Evolutionary conservation across 2,888 invertebrate genomes (phyloP).

Genomic region (Stenurella melanura): DNA sequence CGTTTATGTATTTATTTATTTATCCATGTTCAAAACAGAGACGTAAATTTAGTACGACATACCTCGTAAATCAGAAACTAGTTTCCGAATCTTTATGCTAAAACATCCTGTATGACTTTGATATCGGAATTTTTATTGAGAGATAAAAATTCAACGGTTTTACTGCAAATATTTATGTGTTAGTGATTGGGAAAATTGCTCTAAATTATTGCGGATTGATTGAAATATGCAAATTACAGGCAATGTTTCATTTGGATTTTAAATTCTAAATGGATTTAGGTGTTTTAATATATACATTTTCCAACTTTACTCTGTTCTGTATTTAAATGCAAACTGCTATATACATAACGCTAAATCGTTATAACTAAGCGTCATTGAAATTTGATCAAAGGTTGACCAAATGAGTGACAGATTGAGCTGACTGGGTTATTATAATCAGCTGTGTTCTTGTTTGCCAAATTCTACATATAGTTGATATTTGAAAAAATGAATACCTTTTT

Average conservation of each 20-base stretch:
- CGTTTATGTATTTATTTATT: no score
- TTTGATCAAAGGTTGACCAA: no score
- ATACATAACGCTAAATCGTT: no score
- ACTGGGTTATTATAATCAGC: no score
- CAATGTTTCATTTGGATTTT: background rate
- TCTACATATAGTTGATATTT: no score
- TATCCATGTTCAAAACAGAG: no score
- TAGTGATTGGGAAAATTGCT: background rate
- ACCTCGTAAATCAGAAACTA: background rate
- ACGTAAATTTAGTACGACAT: background rate
- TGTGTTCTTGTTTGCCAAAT: no score
- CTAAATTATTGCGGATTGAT: background rate
- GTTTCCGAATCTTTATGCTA: background rate
- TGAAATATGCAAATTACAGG: background rate
- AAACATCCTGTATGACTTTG: background rate
- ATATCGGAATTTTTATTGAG: conserved; percentile 1
- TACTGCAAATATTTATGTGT: background rate
- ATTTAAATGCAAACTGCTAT: no score
- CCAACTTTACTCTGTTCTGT: background rate
- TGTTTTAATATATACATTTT: conserved; percentile 2
- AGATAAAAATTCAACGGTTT: background rate
- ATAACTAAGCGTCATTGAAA: no score
- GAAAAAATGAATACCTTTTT: no score
- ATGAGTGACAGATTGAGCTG: no score
- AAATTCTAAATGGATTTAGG: background rate